Evolutionary conservation across 2,888 invertebrate species (phyloP), one percentile per base, ranked within the genome.

Genomic region (Pteria penguin): DNA sequence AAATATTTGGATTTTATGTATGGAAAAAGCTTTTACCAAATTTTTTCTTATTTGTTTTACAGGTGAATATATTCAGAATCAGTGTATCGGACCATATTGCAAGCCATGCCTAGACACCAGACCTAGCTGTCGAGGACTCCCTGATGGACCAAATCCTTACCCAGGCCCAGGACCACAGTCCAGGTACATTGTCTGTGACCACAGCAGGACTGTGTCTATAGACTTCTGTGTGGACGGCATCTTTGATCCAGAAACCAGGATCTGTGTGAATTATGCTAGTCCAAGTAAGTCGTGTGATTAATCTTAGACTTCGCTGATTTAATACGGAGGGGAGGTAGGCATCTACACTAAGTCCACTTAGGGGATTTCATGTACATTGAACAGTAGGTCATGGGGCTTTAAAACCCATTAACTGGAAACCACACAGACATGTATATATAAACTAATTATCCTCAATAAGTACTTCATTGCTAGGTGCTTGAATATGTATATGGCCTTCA

Each of bases 101-200:
- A 58, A 73, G 8, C 74, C 78, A 0, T 84, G 84, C 73, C 29
- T 67, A 18, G 36, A 75, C 18, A 65, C 76, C 4, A 72, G 76
- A n/a, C 73, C 76, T 3, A 80, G 80, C 26, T 84, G 84, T 73
- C 63, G 80, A 2, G 77, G 82, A 0, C 78, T 75, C 22, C 77
- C 76, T n/a, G 78, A 82, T 61, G 84, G 84, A 0, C 62, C 81
- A 22, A 82, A 84, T 58, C 72, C 78, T 1, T 84, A 78, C 57
- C 82, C 84, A 8, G 78, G 78, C 45, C 29, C 72, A 79, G 54
- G 79, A 76, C 33, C 66, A 79, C 57, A 81, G 80, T 1, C 74
- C 72, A 1, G 76, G 55, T 84, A 82, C 54, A 80, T 84, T n/a
- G 75, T 82, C 3, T 84, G 84, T 78, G 79, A 82, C 8, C 61